Evolutionary conservation across 2,113 vertebrate genomes (phyloP), one percentile per base, ranked within the genome.

Genomic region (Chaenocephalus aceratus): DNA sequence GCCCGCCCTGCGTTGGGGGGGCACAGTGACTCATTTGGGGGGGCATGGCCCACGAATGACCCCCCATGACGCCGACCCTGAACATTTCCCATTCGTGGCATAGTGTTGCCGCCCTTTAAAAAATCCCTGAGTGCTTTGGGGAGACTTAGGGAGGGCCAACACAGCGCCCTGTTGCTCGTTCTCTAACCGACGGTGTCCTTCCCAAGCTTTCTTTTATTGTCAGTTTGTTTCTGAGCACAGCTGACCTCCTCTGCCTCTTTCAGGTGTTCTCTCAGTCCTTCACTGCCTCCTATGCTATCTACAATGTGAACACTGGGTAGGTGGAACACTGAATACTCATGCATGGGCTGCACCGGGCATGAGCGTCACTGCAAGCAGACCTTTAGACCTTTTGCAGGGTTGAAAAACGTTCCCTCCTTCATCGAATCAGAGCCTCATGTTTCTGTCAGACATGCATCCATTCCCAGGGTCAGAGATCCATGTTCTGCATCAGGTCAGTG

Each of bases 201-300:
- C 67, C 44, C 26, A 46, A 41, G n/a, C 49, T 80, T 49, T 82
- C 30, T 77, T 73, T 77, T 54, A 57, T 70, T 80, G 83, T 46
- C 54, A 59, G 70, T 73, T 74, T 56, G 65, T 60, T 63, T 67
- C 54, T 68, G 63, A 76, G 14, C 63, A 76, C 58, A 30, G 93
- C 90, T 89, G 86, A 85, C 93, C 81, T 95, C 84, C 91, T 95
- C 87, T 95, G 92, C 94, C 93, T 92, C 84, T 89, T 94, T 88
- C 95, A 96, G 95, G 94, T 96, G 83, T 95, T 95, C 93, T 94
- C 94, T 91, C 94, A 95, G 92, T 96, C 96, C 92, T 95, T 94
- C 94, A 95, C 92, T 85, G 95, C 95, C 91, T 94, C 90, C 85
- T 96, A 94, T 94, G 91, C 94, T 82, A 91, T 96, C 93, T 95